phyloP scores from a whole-genome alignment of 2,888 invertebrate genomes.

The Drosophila meridiana region DNA sequence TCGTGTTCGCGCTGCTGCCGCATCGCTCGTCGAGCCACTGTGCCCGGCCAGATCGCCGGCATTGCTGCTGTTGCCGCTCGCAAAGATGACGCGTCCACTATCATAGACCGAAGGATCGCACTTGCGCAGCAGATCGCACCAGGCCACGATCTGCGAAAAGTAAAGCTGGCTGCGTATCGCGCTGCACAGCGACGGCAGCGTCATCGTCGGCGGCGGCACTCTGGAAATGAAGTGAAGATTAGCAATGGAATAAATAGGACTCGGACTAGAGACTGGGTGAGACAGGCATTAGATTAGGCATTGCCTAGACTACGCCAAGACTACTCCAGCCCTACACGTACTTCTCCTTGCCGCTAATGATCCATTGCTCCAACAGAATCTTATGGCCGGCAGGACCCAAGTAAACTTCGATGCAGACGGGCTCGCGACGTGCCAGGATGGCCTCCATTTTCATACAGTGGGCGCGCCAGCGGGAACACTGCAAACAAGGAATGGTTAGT shows the following conservation, averaged over 20 bases:
- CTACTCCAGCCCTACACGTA: slow-evolving; percentile 54
- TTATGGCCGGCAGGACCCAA: slow-evolving; percentile 84
- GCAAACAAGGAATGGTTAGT: not conserved
- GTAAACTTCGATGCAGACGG: slow-evolving; percentile 85
- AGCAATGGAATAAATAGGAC: not conserved
- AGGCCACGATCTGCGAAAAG: slow-evolving; percentile 98
- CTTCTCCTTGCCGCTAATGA: slow-evolving; percentile 84
- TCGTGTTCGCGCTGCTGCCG: slow-evolving; percentile 29
- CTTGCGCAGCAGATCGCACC: slow-evolving; percentile 87
- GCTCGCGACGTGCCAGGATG: slow-evolving; percentile 83
- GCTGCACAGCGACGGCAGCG: slow-evolving; percentile 91
- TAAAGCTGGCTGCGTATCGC: slow-evolving; percentile 97
- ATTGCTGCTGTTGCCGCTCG: slow-evolving; percentile 47
- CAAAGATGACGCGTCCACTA: slow-evolving; percentile 85
- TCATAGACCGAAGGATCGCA: slow-evolving; percentile 83
- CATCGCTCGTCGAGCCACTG: slow-evolving; percentile 9
- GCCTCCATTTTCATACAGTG: slow-evolving; percentile 84
- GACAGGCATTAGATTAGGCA: not conserved
- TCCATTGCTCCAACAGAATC: slow-evolving; percentile 85
- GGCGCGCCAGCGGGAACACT: slow-evolving; percentile 85
- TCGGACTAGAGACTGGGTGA: not conserved
- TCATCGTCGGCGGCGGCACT: slow-evolving; percentile 88
- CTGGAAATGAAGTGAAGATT: slow-evolving; percentile 48
- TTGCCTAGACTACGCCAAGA: no score
- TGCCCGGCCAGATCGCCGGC: slow-evolving; percentile 77